These are phyloP conservation scores for Nycticryphes semicollaris DNA, from an alignment of 2,113 vertebrate genomes.

Conservation along the genomic window DNA sequence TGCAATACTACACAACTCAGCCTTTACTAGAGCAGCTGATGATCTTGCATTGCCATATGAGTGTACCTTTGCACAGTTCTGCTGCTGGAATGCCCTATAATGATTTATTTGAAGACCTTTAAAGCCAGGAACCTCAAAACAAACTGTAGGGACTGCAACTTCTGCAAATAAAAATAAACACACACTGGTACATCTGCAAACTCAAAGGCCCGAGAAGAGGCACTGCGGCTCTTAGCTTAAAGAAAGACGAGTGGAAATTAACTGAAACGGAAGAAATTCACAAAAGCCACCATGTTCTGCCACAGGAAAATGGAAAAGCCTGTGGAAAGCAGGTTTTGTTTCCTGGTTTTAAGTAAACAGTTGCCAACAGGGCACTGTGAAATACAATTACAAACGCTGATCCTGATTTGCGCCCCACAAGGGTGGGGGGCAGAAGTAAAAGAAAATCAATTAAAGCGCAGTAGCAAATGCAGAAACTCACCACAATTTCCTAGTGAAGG, in stretches of 20 bases:
- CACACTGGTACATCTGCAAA: neutral
- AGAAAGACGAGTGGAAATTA: neutral
- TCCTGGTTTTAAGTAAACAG: neutral
- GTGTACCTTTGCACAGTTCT: neutral
- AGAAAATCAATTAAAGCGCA: neutral
- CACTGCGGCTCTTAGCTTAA: neutral
- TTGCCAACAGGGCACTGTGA: neutral
- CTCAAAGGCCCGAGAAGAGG: too few species aligned
- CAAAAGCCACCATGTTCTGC: neutral
- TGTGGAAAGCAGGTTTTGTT: neutral
- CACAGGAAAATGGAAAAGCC: neutral
- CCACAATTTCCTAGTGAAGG: neutral
- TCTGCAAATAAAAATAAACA: neutral
- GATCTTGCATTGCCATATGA: neutral
- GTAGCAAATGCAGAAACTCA: neutral
- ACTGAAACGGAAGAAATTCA: neutral
- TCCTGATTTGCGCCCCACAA: neutral
- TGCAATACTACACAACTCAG: too few species aligned
- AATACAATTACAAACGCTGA: neutral
- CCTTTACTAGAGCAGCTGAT: too few species aligned
- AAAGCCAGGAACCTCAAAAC: neutral
- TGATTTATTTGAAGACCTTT: too few species aligned
- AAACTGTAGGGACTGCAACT: neutral
- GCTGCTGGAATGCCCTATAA: neutral
- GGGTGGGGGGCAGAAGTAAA: neutral